These are phyloP conservation scores for Hymenochirus boettgeri DNA, from an alignment of 2,113 vertebrate species.

Conservation along the genomic window DNA sequence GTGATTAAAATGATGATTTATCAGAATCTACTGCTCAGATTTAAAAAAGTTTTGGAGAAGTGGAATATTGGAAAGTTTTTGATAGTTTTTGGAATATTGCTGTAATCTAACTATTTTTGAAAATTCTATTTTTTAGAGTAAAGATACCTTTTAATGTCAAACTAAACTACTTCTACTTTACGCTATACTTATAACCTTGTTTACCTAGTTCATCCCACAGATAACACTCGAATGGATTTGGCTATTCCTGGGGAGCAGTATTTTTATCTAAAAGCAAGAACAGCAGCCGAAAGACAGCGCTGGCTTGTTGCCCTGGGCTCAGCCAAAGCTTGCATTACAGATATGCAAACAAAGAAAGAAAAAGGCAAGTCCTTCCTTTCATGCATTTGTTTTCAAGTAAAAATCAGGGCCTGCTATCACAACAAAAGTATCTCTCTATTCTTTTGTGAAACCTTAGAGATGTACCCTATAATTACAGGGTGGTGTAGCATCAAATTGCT, in stretches of 20 bases:
- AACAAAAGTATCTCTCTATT: not conserved
- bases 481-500: not conserved
- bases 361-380: conserved; percentile 67
- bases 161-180: too few species aligned
- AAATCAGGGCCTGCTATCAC: not conserved
- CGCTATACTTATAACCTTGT: conserved; percentile 21
- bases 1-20: too few species aligned
- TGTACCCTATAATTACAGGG: not conserved
- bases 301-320: conserved; percentile 94
- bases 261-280: conserved; percentile 93
- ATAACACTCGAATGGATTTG: conserved; percentile 88
- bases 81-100: too few species aligned
- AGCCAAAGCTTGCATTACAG: conserved; percentile 93
- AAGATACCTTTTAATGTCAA: too few species aligned
- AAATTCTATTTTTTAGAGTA: too few species aligned
- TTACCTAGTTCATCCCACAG: conserved; percentile 80
- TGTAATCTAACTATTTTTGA: too few species aligned
- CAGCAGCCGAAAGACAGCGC: conserved; percentile 89
- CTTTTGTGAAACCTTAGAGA: not conserved
- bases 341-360: conserved; percentile 89
- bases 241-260: conserved; percentile 94
- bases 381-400: not conserved
- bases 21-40: too few species aligned
- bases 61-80: too few species aligned
- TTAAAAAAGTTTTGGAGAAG: too few species aligned